Evolutionary conservation across 2,888 invertebrate genomes (phyloP).

Genomic region (Orthonevra nobilis): DNA sequence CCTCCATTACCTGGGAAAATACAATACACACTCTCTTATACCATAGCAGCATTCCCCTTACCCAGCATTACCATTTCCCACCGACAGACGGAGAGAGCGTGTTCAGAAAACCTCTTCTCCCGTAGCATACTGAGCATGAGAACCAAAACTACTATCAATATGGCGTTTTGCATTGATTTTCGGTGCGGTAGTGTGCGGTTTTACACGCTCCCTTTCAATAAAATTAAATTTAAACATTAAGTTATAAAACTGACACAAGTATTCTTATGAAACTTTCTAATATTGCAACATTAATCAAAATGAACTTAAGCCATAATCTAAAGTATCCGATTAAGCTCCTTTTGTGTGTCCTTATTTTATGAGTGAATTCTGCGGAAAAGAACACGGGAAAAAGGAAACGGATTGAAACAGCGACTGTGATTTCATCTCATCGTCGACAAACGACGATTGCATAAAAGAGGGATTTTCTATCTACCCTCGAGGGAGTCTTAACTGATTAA

Average conservation of each 20-base stretch:
- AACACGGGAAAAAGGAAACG: constrained; percentile 36
- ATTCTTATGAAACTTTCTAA: no score
- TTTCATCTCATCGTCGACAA: constrained; percentile 43
- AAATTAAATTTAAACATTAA: constrained; percentile 25
- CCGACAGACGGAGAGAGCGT: constrained; percentile 9
- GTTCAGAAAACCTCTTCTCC: constrained; percentile 43
- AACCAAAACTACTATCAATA: constrained; percentile 70
- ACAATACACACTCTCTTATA: constrained; percentile 54
- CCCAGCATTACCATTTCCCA: constrained; percentile 9
- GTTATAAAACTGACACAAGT: constrained; percentile 14
- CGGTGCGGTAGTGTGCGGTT: constrained; percentile 70
- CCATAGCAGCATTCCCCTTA: constrained; percentile 41
- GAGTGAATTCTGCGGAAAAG: constrained; percentile 39
- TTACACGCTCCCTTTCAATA: constrained; percentile 47
- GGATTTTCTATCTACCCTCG: constrained; percentile 21
- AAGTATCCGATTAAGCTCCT: constrained; percentile 26
- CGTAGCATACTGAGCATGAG: constrained; percentile 51
- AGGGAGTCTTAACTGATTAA: constrained; percentile 25
- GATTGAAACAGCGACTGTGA: constrained; percentile 35
- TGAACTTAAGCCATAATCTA: no score
- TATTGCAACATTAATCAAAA: no score
- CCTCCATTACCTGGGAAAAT: constrained; percentile 25
- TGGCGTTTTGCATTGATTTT: constrained; percentile 74
- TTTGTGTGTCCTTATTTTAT: constrained; percentile 46
- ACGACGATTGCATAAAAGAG: constrained; percentile 59